Conservation (phyloP, 2,113 vertebrate species). For the Anguilla rostrata region DNA sequence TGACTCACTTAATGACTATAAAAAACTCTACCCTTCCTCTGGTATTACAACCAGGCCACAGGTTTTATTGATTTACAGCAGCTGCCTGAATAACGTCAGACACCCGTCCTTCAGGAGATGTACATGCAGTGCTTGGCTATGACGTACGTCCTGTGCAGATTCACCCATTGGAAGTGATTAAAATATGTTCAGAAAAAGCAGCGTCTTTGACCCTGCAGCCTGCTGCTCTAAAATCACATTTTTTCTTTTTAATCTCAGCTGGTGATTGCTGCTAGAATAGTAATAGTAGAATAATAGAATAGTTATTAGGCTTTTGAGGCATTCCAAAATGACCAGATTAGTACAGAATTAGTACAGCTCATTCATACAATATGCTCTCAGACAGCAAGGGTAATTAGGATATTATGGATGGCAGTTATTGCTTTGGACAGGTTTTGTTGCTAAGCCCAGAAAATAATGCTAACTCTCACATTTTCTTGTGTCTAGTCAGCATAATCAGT, state of each 20-base stretch:
- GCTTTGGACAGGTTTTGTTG: not conserved
- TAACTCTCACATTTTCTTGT: not conserved
- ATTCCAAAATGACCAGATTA: not conserved
- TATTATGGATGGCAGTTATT: not conserved
- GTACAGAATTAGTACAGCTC: not conserved
- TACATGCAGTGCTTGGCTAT: not conserved
- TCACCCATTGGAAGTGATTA: not conserved
- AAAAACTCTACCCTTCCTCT: slow-evolving; percentile 35
- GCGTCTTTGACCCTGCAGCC: not conserved
- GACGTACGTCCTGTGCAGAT: not conserved
- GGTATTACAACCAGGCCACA: slow-evolving; percentile 33
- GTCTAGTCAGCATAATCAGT: not conserved
- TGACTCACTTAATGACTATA: slow-evolving; percentile 45
- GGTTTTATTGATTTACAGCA: not conserved
- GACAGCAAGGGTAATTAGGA: not conserved
- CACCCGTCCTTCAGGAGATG: not conserved
- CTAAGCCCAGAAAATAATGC: not conserved
- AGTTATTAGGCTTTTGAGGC: not conserved
- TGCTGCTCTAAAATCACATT: not conserved
- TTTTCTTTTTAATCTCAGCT: not conserved
- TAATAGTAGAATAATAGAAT: not conserved
- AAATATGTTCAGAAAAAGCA: not conserved
- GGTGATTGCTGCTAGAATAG: not conserved
- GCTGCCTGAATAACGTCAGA: not conserved
- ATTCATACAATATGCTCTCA: not conserved